A percentile compares a stretch with the other conserved stretches of the same genome.
These are phyloP conservation scores for Carassius auratus DNA, from an alignment of 2,113 vertebrate genomes.

Conservation along the genomic window DNA sequence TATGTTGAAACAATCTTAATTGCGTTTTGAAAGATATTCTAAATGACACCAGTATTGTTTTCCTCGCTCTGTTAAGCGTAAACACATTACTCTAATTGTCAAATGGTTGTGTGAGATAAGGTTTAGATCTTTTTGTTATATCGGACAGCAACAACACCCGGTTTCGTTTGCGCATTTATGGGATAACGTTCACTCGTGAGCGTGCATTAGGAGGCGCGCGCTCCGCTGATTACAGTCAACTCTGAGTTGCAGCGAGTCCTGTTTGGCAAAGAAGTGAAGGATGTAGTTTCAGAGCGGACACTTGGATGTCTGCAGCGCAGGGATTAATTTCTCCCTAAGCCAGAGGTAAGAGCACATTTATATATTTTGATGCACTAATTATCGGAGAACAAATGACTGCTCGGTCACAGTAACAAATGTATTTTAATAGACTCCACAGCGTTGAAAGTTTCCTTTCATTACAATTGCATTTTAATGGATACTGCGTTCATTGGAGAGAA, in stretches of 20 bases:
- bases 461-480: neutral
- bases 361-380: neutral
- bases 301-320: neutral
- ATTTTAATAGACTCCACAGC: conserved; percentile 4
- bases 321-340: conserved; percentile 6
- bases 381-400: neutral
- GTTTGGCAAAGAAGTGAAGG: conserved; percentile 2
- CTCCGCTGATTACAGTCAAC: conserved; percentile 19
- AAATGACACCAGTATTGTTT: neutral
- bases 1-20: neutral
- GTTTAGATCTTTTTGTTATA: neutral
- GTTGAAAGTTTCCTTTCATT: conserved; percentile 40
- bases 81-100: neutral
- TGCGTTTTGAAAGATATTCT: neutral
- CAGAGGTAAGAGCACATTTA: conserved; percentile 48
- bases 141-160: neutral
- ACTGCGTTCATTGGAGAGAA: neutral
- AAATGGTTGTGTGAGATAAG: neutral
- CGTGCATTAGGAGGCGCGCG: conserved; percentile 42
- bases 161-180: conserved; percentile 42
- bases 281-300: conserved; percentile 11
- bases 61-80: neutral
- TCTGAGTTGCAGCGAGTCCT: conserved; percentile 21
- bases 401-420: neutral
- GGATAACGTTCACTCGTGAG: conserved; percentile 37